These are phyloP conservation scores for Myocastor coypus DNA, from an alignment of 2,113 vertebrate species.

Conservation along the genomic window DNA sequence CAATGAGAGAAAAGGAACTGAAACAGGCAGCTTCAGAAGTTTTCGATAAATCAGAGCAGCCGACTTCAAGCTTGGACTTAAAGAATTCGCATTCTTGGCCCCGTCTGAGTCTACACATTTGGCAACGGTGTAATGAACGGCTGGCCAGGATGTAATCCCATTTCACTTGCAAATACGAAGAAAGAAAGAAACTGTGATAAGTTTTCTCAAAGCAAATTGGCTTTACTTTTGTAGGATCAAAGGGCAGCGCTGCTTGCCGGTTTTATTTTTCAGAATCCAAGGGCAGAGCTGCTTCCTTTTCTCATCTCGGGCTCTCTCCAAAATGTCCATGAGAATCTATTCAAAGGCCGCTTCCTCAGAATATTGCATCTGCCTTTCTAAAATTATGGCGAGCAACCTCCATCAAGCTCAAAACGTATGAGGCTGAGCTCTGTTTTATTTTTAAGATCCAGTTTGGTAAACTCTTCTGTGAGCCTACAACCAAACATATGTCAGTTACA, in stretches of 20 bases:
- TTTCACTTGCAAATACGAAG: conserved; percentile 62
- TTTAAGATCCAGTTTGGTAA: conserved; percentile 37
- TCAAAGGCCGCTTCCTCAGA: conserved; percentile 19
- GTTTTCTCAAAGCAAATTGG: conserved; percentile 62
- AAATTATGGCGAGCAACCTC: conserved; percentile 49
- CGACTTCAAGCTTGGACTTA: conserved; percentile 1
- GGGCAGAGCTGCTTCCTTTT: conserved; percentile 19
- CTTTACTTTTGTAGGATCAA: conserved; percentile 71
- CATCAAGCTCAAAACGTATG: conserved; percentile 34
- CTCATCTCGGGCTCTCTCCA: conserved; percentile 17
- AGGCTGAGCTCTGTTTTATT: not conserved
- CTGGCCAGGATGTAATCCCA: conserved; percentile 57
- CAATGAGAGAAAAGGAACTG: no score
- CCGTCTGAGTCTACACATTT: not conserved
- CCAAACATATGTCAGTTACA: conserved; percentile 28
- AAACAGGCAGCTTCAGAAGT: not conserved
- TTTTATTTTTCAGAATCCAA: conserved; percentile 70
- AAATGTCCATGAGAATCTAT: not conserved
- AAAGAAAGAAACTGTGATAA: conserved; percentile 61
- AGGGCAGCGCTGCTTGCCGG: conserved; percentile 37
- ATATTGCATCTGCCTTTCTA: not conserved
- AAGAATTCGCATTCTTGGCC: not conserved
- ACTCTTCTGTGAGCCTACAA: not conserved
- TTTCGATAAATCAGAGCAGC: conserved; percentile 40
- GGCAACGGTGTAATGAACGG: conserved; percentile 22